Conservation (phyloP, 1,140 invertebrate species). For the Myzus persicae region DNA sequence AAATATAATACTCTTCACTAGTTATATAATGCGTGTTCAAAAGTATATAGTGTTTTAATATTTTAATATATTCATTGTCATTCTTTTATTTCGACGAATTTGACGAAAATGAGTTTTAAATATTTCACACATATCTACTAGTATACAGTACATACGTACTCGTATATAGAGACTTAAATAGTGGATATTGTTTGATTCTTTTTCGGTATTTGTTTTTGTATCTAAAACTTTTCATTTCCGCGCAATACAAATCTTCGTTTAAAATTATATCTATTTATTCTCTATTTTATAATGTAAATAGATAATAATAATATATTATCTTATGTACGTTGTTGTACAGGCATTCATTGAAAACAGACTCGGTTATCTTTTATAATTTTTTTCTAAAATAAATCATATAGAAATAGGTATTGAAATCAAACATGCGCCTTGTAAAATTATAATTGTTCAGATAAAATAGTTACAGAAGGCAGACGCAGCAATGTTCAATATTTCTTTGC, state of each 20-base stretch:
- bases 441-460: neutral
- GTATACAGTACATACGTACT: no score
- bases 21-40: neutral
- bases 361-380: neutral
- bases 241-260: neutral
- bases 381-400: neutral
- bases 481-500: neutral
- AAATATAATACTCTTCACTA: neutral
- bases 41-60: neutral
- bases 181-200: neutral
- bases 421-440: neutral
- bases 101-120: neutral
- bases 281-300: neutral
- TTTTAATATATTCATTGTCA: neutral
- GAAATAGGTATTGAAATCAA: neutral
- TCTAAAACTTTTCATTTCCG: neutral
- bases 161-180: slow-evolving; percentile 2
- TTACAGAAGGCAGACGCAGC: neutral
- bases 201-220: no score
- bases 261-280: neutral
- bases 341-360: neutral
- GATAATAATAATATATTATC: no score
- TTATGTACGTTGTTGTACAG: neutral
- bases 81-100: neutral
- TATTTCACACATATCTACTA: neutral